Evolutionary conservation across 37 sponge, comb jelly and placozoan genomes (phyloP), one percentile per base, ranked within the genome.

Genomic region (Ephydatia muelleri): DNA sequence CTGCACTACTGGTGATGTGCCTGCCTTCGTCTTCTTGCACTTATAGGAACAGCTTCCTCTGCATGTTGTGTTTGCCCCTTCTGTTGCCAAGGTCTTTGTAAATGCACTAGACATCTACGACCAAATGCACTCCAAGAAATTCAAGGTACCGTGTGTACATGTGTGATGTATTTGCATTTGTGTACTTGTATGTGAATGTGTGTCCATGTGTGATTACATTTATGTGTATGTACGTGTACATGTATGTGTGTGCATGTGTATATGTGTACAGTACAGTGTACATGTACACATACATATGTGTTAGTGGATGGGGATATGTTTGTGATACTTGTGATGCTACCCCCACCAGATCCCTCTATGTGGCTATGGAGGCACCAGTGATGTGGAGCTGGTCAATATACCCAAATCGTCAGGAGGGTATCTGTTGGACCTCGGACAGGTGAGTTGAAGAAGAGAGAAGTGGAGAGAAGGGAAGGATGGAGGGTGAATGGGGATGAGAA

Each of bases 281-380:
- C 8, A 43, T 43, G 47, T 8, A 11, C 47, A n/a, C n/a, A n/a
- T n/a, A n/a, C n/a, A n/a, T n/a, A n/a, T n/a, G n/a, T n/a, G n/a
- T n/a, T n/a, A n/a, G n/a, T n/a, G n/a, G n/a, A n/a, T n/a, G n/a
- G n/a, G n/a, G n/a, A n/a, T n/a, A n/a, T n/a, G n/a, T n/a, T n/a
- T n/a, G n/a, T n/a, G n/a, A n/a, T n/a, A n/a, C n/a, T n/a, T n/a
- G n/a, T n/a, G n/a, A n/a, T n/a, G n/a, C n/a, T n/a, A n/a, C n/a
- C 29, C 11, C 70, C 28, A 31, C 76, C 74, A 85, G 73, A 78
- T 91, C 64, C 82, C 78, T 28, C 68, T 91, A 79, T 91, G 83
- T 86, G 91, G 91, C 22, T 86, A 83, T 86, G 91, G 91, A 12
- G 91, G 91, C n/a, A 47, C 49, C 29, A 75, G 81, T 27, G 32